Conservation (phyloP, 2,113 vertebrate genomes). For the Cygnus atratus region DNA sequence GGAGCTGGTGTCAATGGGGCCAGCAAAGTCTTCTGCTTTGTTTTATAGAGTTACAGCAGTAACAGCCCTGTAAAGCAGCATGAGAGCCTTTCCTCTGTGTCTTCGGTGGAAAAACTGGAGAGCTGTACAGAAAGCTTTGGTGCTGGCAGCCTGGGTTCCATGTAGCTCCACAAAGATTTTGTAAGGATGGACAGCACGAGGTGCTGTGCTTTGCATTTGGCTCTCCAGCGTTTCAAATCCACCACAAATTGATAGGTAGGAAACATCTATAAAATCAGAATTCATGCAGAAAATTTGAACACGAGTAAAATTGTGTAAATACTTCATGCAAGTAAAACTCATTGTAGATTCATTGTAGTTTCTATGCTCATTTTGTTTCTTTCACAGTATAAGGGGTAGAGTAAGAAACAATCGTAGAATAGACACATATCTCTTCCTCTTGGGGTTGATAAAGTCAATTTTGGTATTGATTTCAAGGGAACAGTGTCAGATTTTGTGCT, state of each 20-base stretch:
- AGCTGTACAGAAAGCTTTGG: fast-evolving
- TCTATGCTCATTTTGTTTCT: not conserved
- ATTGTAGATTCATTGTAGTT: not conserved
- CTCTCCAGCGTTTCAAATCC: not conserved
- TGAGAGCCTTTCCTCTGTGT: not conserved
- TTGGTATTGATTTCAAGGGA: not conserved
- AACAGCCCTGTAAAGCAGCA: not conserved
- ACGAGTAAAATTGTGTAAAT: not conserved
- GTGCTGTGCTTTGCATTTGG: not conserved
- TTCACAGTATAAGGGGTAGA: not conserved
- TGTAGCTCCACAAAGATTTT: not conserved
- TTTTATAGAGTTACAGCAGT: not conserved
- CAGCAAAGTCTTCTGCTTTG: not conserved
- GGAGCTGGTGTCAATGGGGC: not conserved
- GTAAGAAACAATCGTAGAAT: not conserved
- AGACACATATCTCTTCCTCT: not conserved
- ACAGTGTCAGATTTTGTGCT: not conserved
- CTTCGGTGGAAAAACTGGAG: not conserved
- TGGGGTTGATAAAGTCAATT: not conserved
- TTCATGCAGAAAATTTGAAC: not conserved
- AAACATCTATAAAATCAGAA: not conserved
- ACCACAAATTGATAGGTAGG: not conserved
- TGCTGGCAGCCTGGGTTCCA: not conserved
- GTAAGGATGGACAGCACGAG: not conserved
- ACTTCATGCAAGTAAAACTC: not conserved